Percentiles rank a stretch among this genome's conserved stretches.
These are phyloP conservation scores for Baronia brevicornis DNA, from an alignment of 2,888 invertebrate genomes.

Conservation along the genomic window DNA sequence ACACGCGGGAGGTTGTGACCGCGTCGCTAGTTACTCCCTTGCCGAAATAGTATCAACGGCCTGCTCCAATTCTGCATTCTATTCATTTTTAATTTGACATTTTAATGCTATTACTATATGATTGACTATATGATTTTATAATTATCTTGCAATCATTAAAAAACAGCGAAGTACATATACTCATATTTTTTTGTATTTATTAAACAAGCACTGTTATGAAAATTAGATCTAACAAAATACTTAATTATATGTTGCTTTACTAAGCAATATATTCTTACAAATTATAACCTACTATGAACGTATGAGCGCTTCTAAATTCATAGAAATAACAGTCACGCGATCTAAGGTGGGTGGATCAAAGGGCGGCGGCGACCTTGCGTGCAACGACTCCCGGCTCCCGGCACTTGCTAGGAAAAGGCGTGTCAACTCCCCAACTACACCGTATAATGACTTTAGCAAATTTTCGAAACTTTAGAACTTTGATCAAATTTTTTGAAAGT, in stretches of 20 bases:
- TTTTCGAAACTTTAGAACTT: constrained; percentile 32
- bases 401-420: constrained; percentile 75
- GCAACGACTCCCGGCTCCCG: constrained; percentile 65
- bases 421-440: constrained; percentile 65
- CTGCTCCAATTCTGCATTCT: constrained; percentile 36
- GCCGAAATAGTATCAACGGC: constrained; percentile 61
- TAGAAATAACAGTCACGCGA: constrained; percentile 66
- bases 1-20: constrained; percentile 78
- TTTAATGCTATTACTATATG: neutral
- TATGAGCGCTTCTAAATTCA: too few species aligned
- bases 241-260: too few species aligned
- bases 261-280: too few species aligned
- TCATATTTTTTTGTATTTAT: too few species aligned
- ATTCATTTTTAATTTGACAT: constrained; percentile 23
- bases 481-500: too few species aligned
- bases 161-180: too few species aligned
- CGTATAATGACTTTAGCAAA: constrained; percentile 34
- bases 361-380: constrained; percentile 72
- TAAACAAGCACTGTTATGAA: too few species aligned
- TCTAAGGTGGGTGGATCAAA: constrained; percentile 74
- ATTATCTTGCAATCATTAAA: too few species aligned
- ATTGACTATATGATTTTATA: too few species aligned
- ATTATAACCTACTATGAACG: too few species aligned
- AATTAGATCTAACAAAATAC: too few species aligned
- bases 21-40: constrained; percentile 72